Conservation (phyloP, 2,888 invertebrate species). For the Perdita meconis region DNA sequence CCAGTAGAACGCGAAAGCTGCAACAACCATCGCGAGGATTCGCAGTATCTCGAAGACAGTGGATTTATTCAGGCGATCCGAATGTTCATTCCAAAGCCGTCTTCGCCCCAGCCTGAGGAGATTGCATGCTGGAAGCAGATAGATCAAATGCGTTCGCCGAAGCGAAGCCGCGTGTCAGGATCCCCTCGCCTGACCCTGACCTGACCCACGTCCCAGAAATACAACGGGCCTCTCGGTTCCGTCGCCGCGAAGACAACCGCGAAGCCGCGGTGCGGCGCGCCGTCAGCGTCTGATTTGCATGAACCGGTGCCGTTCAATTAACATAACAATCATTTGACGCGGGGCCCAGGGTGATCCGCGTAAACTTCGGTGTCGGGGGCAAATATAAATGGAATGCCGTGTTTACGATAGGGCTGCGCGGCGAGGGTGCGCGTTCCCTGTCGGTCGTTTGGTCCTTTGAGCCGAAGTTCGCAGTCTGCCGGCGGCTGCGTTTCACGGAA, state of each 20-base stretch:
- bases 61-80: background rate
- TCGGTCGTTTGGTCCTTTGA: conserved; percentile 25
- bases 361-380: background rate
- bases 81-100: background rate
- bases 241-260: background rate
- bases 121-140: conserved; percentile 11
- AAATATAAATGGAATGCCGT: conserved; percentile 17
- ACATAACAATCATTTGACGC: conserved; percentile 17
- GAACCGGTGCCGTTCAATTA: conserved; percentile 1
- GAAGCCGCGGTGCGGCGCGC: conserved; percentile 2
- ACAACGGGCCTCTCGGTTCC: background rate
- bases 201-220: conserved; percentile 26
- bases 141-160: conserved; percentile 6
- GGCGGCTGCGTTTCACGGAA: conserved; percentile 42
- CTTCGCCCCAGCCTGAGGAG: background rate
- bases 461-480: conserved; percentile 84
- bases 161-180: background rate
- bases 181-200: conserved; percentile 24
- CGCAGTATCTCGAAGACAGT: too few species aligned
- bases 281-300: background rate
- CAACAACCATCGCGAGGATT: background rate
- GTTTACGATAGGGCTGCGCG: conserved; percentile 39
- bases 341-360: background rate
- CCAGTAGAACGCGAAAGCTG: background rate
- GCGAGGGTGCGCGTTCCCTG: conserved; percentile 42